These are phyloP conservation scores for Poeciliopsis infans DNA, from an alignment of 2,797 vertebrate species.

Conservation along the genomic window DNA sequence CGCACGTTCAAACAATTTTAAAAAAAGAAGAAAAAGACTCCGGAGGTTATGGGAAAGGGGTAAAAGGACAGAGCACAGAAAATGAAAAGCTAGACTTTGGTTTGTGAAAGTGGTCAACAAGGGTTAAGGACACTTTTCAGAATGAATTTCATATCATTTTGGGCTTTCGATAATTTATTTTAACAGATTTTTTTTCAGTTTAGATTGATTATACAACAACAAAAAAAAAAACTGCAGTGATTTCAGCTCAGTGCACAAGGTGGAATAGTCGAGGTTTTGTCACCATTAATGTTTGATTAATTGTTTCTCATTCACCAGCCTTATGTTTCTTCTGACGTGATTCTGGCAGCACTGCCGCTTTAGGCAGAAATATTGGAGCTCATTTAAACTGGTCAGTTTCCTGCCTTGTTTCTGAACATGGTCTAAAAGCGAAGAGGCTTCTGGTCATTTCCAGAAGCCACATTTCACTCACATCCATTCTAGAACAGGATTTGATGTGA, in stretches of 20 bases:
- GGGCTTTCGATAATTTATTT: not conserved
- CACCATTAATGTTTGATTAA: not conserved
- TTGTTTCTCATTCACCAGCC: not conserved
- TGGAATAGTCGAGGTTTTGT: not conserved
- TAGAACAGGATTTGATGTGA: not conserved
- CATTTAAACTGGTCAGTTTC: not conserved
- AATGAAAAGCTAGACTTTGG: conserved; percentile 3
- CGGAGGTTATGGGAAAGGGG: not conserved
- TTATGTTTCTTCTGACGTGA: not conserved
- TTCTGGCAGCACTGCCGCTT: not conserved
- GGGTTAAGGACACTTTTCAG: not conserved
- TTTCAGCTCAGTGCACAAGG: not conserved
- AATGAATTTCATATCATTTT: not conserved
- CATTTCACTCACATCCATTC: not conserved
- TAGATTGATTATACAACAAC: not conserved
- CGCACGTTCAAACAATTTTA: not conserved
- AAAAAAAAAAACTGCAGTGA: not conserved
- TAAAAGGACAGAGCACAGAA: not conserved
- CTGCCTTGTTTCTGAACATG: not conserved
- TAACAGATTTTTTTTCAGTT: not conserved
- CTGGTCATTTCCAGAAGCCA: not conserved
- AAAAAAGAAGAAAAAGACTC: not conserved
- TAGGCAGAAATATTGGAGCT: not conserved
- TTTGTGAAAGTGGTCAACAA: conserved; percentile 3
- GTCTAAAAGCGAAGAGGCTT: not conserved